A percentile compares a stretch with the other conserved stretches of the same genome.
Evolutionary conservation across 2,113 vertebrate genomes (phyloP).

Genomic region (Hucho hucho): DNA sequence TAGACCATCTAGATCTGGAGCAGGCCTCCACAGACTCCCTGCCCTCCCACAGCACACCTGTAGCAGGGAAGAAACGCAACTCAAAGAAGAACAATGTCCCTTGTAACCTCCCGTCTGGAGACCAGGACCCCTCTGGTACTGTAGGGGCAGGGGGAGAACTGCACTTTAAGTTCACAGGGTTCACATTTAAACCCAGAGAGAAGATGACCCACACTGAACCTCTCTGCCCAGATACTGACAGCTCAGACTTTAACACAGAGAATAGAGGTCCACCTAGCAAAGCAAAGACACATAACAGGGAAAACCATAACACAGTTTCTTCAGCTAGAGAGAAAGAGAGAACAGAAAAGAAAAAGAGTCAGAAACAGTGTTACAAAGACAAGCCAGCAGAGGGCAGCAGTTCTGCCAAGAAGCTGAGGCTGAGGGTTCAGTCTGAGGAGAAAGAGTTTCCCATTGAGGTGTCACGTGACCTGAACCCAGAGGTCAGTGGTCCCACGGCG

Average conservation of each 20-base stretch:
- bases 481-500: neutral
- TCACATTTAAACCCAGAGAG: slow-evolving; percentile 60
- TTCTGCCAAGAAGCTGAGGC: slow-evolving; percentile 3
- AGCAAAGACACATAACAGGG: neutral
- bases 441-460: neutral
- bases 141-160: neutral
- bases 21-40: neutral
- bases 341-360: neutral
- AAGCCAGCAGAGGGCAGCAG: slow-evolving; percentile 23
- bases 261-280: no score
- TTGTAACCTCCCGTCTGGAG: neutral
- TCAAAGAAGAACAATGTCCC: neutral
- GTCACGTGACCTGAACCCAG: slow-evolving; percentile 8
- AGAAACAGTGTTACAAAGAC: neutral
- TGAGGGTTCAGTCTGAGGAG: slow-evolving; percentile 2
- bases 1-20: slow-evolving; percentile 4
- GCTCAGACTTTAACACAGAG: neutral
- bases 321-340: neutral
- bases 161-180: slow-evolving; percentile 52
- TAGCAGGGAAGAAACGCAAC: slow-evolving; percentile 6
- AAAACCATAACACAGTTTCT: neutral
- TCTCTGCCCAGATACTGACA: neutral
- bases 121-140: neutral
- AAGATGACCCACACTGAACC: slow-evolving; percentile 33
- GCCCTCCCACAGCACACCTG: slow-evolving; percentile 31